These are phyloP conservation scores for Cordylochernes scorpioides DNA, from an alignment of 2,888 invertebrate species.

Conservation along the genomic window DNA sequence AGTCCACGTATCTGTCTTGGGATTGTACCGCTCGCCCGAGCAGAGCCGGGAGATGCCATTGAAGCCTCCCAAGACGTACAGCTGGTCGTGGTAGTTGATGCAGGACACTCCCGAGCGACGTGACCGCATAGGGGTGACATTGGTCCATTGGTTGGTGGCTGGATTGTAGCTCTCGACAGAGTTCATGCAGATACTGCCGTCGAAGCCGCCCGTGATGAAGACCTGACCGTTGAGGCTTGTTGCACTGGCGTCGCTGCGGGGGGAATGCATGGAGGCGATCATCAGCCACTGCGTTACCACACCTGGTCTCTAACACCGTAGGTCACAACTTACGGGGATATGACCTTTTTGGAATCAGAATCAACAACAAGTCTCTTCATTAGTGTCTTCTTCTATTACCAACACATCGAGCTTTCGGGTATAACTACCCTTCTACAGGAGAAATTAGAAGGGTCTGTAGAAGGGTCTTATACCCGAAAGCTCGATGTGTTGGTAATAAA, in stretches of 20 bases:
- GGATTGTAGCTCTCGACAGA: constrained; percentile 48
- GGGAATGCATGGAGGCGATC: constrained; percentile 23
- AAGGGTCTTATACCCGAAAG: too few species aligned
- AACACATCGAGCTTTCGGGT: too few species aligned
- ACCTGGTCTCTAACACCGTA: too few species aligned
- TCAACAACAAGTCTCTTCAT: too few species aligned
- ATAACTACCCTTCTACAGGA: too few species aligned
- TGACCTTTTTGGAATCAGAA: too few species aligned
- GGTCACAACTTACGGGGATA: too few species aligned
- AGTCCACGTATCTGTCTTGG: constrained; percentile 29
- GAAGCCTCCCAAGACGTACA: constrained; percentile 56
- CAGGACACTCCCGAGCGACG: constrained; percentile 49
- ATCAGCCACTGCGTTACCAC: neutral
- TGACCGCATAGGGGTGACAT: constrained; percentile 32
- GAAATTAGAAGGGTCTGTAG: too few species aligned
- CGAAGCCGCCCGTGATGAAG: constrained; percentile 22
- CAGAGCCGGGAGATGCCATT: constrained; percentile 35
- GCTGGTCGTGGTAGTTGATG: constrained; percentile 34
- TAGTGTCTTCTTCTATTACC: too few species aligned
- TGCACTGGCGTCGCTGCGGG: constrained; percentile 36
- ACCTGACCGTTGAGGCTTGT: constrained; percentile 18
- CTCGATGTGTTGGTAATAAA: too few species aligned
- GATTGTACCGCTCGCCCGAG: constrained; percentile 17
- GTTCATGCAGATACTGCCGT: constrained; percentile 30
- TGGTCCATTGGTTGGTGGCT: constrained; percentile 39